Base-by-base conservation (phyloP, 1,140 invertebrate species). In the Plodia interpunctella region DNA sequence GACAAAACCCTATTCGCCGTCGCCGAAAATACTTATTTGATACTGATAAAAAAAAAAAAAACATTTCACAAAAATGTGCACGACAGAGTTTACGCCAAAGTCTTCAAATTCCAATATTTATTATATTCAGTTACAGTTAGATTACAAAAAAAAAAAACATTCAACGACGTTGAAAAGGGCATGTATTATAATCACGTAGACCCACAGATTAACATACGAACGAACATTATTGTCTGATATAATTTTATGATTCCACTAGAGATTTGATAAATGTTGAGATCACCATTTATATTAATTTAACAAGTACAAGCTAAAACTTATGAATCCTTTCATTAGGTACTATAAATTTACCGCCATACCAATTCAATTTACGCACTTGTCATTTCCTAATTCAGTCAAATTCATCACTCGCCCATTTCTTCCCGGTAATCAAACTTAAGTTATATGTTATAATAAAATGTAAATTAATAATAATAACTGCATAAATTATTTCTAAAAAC, bases 221-320 rank as follows among this genome's bases (percentile, higher is more conserved):
- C 55, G 64, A 65, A 64, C 56, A 72, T 73, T 72, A 72, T 72
- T 72, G 70, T 72, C 70, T 67, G 66, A 67, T 62, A 69, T 65
- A 68, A 59, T 60, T 58, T 30, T 57, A 57, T 55, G 30, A 15
- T 17, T 35, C 8, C 8, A n/a, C 5, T 44, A 44, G 15, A 4
- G 38, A 44, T 44, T n/a, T 44, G 38, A 44, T 44, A 44, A 54
- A 44, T 6, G 6, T 5, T 44, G 38, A 15, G 38, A n/a, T 44
- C 15, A 54, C 38, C 5, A 32, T 38, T n/a, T 38, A 35, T 11
- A 11, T 20, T 6, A 13, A 51, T 17, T 35, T 35, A 18, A 19
- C 9, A 28, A 30, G 52, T 55, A 19, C 10, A 55, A 55, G 54
- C 8, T 55, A 2, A 54, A 54, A 28, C 15, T 17, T 25, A 13